These are phyloP conservation scores for Alectoris magna DNA, from an alignment of 2,797 vertebrate genomes.

Conservation along the genomic window DNA sequence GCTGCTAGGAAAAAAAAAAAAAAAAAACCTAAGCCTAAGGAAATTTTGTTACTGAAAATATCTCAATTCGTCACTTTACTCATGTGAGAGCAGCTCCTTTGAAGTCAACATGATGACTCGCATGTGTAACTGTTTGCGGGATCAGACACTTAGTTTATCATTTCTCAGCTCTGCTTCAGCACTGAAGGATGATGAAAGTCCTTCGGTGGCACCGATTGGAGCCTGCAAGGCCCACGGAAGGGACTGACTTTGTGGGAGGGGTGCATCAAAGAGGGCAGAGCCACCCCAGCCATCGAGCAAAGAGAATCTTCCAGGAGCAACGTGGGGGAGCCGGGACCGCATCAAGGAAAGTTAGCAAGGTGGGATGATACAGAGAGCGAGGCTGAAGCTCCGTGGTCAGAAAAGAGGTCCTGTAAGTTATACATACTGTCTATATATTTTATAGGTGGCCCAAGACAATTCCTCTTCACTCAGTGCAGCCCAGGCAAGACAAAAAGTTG, in stretches of 20 bases:
- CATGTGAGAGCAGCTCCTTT: constrained; percentile 15
- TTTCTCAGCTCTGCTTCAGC: neutral
- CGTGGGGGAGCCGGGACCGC: accelerated
- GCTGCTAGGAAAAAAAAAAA: neutral
- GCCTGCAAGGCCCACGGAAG: neutral
- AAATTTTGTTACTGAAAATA: neutral
- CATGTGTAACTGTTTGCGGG: neutral
- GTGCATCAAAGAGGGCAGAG: neutral
- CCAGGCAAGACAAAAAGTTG: neutral
- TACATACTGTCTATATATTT: neutral
- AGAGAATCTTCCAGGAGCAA: neutral
- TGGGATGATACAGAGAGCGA: neutral
- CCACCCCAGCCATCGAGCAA: accelerated
- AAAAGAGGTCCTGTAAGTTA: neutral
- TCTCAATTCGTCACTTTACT: neutral
- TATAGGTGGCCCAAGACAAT: neutral
- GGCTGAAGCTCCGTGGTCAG: neutral
- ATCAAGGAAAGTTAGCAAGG: neutral
- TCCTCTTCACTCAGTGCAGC: neutral
- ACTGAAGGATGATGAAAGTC: neutral
- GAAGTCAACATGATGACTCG: neutral
- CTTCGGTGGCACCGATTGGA: neutral
- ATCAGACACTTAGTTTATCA: constrained; percentile 23
- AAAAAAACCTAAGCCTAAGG: neutral
- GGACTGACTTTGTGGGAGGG: neutral